Base-by-base conservation (phyloP, 2,888 invertebrate species). In the Volucella bombylans region DNA sequence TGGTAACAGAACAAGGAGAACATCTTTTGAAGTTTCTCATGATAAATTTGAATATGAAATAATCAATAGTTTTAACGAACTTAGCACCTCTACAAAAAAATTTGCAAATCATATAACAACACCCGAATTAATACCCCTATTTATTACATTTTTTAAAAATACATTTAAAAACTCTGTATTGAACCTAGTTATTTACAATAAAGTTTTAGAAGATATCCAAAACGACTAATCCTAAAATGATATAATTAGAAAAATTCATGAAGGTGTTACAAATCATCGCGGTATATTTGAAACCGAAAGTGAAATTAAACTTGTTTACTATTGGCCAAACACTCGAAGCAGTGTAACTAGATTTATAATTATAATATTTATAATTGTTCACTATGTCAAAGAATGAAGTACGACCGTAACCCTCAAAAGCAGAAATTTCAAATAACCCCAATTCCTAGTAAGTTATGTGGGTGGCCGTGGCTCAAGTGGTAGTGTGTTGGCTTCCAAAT, bases 191-290 rank as follows among this genome's bases (percentile, higher is more conserved):
- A 31, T 49, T 31, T 64, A 1, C 18, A 18, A 18, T 18, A 18
- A 18, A 18, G 18, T 18, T 38, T 55, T 62, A 54, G 74, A 74
- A 57, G 55, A 65, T 43, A 18, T 82, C n/a, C 54, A n/a, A 4
- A 47, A 64, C 18, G 38, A 49, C 14, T 82, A 86, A 59, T 61
- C 73, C 54, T 80, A 86, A 55, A 69, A 78, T 54, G 67, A 74
- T 65, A 67, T 79, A 52, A 78, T 83, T 10, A 64, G 45, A 10
- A 67, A 80, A 43, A 77, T 78, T 39, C 87, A 87, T 31, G 47
- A 57, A 49, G 74, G 78, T 54, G 85, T 64, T 64, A 55, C 57
- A 41, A 86, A 87, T 59, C 86, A 87, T 54, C 72, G 87, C 50
- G 80, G 87, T 23, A 86, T 86, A 49, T 74, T 47, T 41, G 86